Base-by-base conservation (phyloP, 2,113 vertebrate genomes). In the Dasyprocta punctata region DNA sequence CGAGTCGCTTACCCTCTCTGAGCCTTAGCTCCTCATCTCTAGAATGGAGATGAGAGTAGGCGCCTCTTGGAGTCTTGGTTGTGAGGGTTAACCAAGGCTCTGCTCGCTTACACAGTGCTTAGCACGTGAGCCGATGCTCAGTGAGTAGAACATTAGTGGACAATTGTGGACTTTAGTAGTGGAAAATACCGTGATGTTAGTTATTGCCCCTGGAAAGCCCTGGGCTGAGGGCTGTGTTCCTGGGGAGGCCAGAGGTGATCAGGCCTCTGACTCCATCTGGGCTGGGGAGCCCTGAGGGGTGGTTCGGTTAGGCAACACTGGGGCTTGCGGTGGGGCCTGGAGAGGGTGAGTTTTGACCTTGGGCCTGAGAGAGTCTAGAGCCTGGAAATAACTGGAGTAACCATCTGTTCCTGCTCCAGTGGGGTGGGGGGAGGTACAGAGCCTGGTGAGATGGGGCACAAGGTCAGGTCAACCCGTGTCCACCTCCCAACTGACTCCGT, bases 81-180 rank as follows among this genome's bases (percentile, higher is more conserved):
- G 12, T 80, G 92, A 83, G 63, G 54, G 28, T 92, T 71, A 17
- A 52, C 54, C 0, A 17, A 73, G 86, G 19, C 10, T 7, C 56
- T 2, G 0, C 7, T 0, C 8, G 4, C 12, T 0, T 7, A 7
- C 12, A 54, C 1, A 10, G 19, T 26, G 36, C 56, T 80, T 69
- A 84, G 78, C 47, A 30, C 22, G 20, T 24, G 61, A 28, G 49
- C 75, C 52, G 22, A 65, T n/a, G 6, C 78, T 89, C n/a, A 30
- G 20, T 63, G 60, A 47, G 38, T 67, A 38, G 44, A 36, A 67
- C 5, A 7, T 47, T 41, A 19, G 14, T 78, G 75, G 26, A 30
- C 28, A 78, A 8, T 17, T 13, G 2, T 47, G 49, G 47, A 5
- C 69, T 9, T 30, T n/a, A 1, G 49, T 58, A 17, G 4, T 60